A percentile compares a stretch with the other conserved stretches of the same genome.
phyloP scores from a whole-genome alignment of 2,113 vertebrate genomes.

The Odontesthes bonariensis region DNA sequence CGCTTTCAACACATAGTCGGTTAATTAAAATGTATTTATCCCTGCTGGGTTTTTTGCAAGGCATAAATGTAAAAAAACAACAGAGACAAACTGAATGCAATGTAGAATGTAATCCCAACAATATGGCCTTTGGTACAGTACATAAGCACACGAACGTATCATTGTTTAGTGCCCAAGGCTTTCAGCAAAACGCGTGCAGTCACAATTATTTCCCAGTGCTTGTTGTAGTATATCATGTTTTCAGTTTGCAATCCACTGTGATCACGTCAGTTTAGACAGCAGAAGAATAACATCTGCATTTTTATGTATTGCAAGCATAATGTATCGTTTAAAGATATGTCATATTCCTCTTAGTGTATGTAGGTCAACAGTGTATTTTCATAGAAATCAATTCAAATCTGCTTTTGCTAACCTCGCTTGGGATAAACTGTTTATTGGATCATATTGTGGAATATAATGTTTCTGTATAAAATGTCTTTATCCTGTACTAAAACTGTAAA shows the following conservation, averaged over 20 bases:
- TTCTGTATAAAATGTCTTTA: slow-evolving; percentile 16
- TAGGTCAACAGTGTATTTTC: slow-evolving; percentile 48
- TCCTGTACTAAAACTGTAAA: slow-evolving; percentile 10
- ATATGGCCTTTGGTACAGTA: slow-evolving; percentile 29
- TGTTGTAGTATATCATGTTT: slow-evolving; percentile 8
- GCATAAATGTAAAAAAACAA: not conserved
- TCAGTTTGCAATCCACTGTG: not conserved
- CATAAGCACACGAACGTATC: slow-evolving; percentile 31
- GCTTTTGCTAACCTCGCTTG: slow-evolving; percentile 16
- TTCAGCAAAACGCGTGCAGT: slow-evolving; percentile 2
- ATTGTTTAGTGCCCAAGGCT: slow-evolving; percentile 23
- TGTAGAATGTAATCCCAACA: slow-evolving; percentile 25
- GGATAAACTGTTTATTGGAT: slow-evolving; percentile 25
- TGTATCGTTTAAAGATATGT: slow-evolving; percentile 20
- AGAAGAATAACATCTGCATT: slow-evolving; percentile 25
- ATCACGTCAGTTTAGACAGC: slow-evolving; percentile 15
- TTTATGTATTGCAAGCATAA: slow-evolving; percentile 16
- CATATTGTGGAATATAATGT: slow-evolving; percentile 11
- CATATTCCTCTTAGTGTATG: slow-evolving; percentile 23
- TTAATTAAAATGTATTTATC: slow-evolving; percentile 67
- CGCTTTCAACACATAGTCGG: slow-evolving; percentile 32
- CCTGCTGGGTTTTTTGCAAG: slow-evolving; percentile 23
- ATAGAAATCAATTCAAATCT: slow-evolving; percentile 46
- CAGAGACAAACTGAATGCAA: slow-evolving; percentile 26
- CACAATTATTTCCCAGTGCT: slow-evolving; percentile 18